Conservation (phyloP, 2,888 invertebrate genomes). For the Crocallis elinguaria region DNA sequence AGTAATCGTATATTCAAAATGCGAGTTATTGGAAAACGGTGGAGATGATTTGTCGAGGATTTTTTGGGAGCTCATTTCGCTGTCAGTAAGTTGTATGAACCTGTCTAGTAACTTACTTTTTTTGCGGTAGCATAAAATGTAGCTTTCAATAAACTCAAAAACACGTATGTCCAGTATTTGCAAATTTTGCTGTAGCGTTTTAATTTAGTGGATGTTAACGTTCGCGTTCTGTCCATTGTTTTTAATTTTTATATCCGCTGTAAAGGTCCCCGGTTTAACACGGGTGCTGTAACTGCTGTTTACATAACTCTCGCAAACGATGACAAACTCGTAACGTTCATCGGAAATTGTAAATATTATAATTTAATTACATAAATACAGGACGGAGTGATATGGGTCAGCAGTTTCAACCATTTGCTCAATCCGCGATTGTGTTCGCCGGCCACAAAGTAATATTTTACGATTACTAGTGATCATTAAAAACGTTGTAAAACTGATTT, state of each 20-base stretch:
- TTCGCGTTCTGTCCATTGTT: constrained; percentile 15
- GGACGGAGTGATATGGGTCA: constrained; percentile 34
- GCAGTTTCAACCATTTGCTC: constrained; percentile 11
- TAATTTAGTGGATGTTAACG: constrained; percentile 11
- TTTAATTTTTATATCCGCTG: constrained; percentile 16
- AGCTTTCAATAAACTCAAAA: constrained; percentile 33
- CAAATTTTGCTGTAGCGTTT: constrained; percentile 15
- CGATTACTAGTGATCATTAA: constrained; percentile 72
- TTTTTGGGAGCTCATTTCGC: constrained; percentile 18
- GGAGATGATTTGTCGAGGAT: constrained; percentile 20
- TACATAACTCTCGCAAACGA: constrained; percentile 42
- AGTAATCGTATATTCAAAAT: constrained; percentile 25
- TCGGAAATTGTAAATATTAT: constrained; percentile 51
- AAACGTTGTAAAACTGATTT: constrained; percentile 80
- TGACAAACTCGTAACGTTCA: constrained; percentile 43
- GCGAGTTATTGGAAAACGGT: constrained; percentile 32
- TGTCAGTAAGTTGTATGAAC: constrained; percentile 16
- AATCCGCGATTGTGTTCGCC: constrained; percentile 30
- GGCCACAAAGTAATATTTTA: constrained; percentile 53
- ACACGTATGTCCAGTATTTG: constrained; percentile 22
- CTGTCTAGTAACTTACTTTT: constrained; percentile 31
- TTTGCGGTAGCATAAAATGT: constrained; percentile 32
- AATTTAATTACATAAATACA: constrained; percentile 46
- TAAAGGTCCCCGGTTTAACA: constrained; percentile 8
- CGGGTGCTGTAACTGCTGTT: constrained; percentile 9